Conservation (phyloP, 2,113 vertebrate genomes). For the Chaenogobius annularis region DNA sequence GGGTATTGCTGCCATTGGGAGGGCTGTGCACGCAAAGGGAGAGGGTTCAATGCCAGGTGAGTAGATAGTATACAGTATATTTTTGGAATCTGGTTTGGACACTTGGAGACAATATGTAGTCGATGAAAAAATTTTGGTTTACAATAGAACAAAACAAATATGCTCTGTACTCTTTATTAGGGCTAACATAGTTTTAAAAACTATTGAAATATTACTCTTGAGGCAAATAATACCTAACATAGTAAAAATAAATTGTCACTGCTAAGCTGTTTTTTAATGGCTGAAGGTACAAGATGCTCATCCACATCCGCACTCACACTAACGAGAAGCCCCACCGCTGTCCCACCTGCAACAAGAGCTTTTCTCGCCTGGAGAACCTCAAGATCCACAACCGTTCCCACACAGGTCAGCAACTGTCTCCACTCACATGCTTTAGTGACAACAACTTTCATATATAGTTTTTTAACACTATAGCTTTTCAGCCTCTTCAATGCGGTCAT, state of each 20-base stretch:
- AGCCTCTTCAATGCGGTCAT: neutral
- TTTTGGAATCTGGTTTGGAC: neutral
- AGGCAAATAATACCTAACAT: neutral
- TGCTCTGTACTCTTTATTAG: neutral
- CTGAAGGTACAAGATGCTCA: slow-evolving; percentile 98
- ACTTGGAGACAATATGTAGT: neutral
- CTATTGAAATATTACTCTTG: neutral
- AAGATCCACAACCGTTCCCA: slow-evolving; percentile 98
- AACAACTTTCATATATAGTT: neutral
- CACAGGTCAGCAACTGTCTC: slow-evolving; percentile 76
- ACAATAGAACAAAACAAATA: neutral
- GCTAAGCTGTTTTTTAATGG: neutral
- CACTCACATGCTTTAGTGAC: neutral
- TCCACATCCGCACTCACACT: slow-evolving; percentile 97
- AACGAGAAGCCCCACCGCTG: slow-evolving; percentile 97
- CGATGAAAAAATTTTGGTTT: neutral
- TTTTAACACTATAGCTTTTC: neutral
- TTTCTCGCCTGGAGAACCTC: slow-evolving; percentile 96
- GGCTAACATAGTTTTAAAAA: neutral
- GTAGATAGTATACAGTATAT: neutral
- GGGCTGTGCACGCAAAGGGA: slow-evolving; percentile 92
- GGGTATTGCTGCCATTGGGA: slow-evolving; percentile 99
- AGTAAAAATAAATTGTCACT: neutral
- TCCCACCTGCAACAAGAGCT: slow-evolving; percentile 97
- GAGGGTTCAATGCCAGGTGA: slow-evolving; percentile 95